A percentile compares a stretch with the other conserved stretches of the same genome.
Conservation (phyloP, 2,113 vertebrate genomes). For the Cervus canadensis region DNA sequence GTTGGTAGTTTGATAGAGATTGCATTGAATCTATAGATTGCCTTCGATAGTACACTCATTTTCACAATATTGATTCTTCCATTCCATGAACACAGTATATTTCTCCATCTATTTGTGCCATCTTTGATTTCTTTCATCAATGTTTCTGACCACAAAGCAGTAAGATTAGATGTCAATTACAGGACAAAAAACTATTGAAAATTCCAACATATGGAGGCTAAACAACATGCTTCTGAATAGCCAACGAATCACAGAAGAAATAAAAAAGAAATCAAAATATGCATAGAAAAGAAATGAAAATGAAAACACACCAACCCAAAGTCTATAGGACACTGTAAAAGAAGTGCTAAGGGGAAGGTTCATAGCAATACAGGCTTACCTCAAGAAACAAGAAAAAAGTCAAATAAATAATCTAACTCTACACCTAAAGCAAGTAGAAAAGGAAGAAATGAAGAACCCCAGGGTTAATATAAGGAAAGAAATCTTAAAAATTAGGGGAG, state of each 20-base stretch:
- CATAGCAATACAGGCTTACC: neutral
- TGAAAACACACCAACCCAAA: neutral
- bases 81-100: neutral
- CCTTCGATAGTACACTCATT: neutral
- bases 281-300: neutral
- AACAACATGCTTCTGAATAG: rapidly evolving
- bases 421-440: neutral
- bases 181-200: neutral
- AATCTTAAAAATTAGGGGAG: neutral
- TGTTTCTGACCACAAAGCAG: neutral
- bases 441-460: neutral
- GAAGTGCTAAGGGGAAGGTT: neutral
- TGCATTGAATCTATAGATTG: neutral
- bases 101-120: neutral
- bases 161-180: neutral
- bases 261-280: neutral
- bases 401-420: neutral
- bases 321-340: neutral
- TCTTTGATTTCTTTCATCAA: neutral
- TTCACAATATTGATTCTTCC: neutral
- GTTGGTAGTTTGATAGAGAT: rapidly evolving
- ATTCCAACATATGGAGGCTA: neutral
- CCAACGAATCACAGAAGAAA: neutral
- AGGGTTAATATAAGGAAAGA: neutral
- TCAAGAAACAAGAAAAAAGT: neutral